Evolutionary conservation across 2,888 invertebrate genomes (phyloP).

Genomic region (Nycteola revayana): DNA sequence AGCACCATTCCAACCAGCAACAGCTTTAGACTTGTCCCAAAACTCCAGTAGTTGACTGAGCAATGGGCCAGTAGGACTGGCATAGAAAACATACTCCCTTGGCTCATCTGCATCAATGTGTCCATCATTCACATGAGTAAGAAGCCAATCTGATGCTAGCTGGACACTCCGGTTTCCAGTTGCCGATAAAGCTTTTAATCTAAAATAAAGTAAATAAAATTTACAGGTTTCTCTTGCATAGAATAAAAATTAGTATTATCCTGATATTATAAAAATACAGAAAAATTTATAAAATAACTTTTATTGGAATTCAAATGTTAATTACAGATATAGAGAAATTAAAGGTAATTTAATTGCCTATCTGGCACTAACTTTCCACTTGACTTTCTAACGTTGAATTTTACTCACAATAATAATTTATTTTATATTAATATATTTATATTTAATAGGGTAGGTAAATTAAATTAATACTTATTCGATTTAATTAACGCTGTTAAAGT

Average conservation of each 20-base stretch:
- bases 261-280: not conserved
- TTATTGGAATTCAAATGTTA: no score
- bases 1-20: constrained; percentile 94
- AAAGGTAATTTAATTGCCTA: no score
- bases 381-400: no score
- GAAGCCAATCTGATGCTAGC: constrained; percentile 94
- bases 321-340: no score
- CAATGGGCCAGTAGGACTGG: constrained; percentile 90
- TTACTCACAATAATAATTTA: no score
- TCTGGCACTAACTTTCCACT: no score
- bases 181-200: constrained; percentile 91
- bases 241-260: not conserved
- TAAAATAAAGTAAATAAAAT: not conserved
- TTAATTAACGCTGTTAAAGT: no score
- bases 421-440: no score
- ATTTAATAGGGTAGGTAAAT: no score
- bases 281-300: not conserved
- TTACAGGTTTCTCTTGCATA: no score
- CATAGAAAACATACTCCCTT: constrained; percentile 93
- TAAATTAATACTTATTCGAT: no score
- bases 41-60: constrained; percentile 88
- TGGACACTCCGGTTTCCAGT: constrained; percentile 94
- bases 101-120: constrained; percentile 88
- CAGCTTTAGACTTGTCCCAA: constrained; percentile 88
- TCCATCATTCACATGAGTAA: constrained; percentile 94